Conservation (phyloP, 2,888 invertebrate species). For the Macrophya annulata region DNA sequence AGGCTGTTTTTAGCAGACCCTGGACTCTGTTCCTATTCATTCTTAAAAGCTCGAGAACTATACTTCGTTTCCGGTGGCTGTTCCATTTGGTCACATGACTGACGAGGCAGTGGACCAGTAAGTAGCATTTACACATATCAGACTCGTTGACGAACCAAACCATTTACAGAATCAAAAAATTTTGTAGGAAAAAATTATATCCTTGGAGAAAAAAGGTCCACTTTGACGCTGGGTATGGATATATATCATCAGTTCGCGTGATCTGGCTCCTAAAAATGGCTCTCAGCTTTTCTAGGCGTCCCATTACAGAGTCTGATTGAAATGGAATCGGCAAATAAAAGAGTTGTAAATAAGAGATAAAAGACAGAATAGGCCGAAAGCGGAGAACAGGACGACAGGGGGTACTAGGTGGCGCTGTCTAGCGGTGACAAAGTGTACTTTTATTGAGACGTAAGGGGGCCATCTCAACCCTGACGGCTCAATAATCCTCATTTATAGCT, state of each 20-base stretch:
- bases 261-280: conserved; percentile 31
- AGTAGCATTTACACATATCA: not conserved
- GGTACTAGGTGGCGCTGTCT: conserved; percentile 76
- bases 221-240: conserved; percentile 3
- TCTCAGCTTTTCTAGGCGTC: conserved; percentile 39
- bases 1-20: conserved; percentile 23
- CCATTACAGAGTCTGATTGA: conserved; percentile 74
- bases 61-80: conserved; percentile 34
- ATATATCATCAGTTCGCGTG: conserved; percentile 9
- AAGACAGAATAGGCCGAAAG: conserved; percentile 65
- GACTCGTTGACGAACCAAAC: conserved; percentile 24
- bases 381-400: conserved; percentile 63
- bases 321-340: conserved; percentile 79
- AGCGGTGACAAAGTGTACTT: conserved; percentile 75
- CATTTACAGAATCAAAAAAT: not conserved
- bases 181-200: not conserved
- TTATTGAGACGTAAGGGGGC: conserved; percentile 76
- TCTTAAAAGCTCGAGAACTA: conserved; percentile 28
- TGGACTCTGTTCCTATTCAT: conserved; percentile 34
- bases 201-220: not conserved
- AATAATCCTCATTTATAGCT: conserved; percentile 79
- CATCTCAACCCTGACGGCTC: conserved; percentile 65
- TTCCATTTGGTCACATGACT: not conserved
- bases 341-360: conserved; percentile 79
- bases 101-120: conserved; percentile 24